Evolutionary conservation across 2,888 invertebrate species (phyloP).

Genomic region (Drosophila meridiana): DNA sequence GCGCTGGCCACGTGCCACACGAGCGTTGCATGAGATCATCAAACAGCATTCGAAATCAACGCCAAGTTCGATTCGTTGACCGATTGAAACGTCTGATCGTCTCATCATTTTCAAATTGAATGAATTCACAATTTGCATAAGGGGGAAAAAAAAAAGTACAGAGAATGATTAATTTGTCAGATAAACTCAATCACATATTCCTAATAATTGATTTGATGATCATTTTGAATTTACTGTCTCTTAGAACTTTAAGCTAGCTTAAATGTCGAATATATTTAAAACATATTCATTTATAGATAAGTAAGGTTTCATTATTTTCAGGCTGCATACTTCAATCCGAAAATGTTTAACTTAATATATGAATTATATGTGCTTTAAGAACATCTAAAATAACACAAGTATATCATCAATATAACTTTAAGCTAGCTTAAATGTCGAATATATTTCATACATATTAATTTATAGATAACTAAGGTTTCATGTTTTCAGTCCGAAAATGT

Average conservation of each 20-base stretch:
- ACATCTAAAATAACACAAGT: too few species aligned
- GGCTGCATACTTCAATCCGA: background rate
- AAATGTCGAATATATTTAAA: background rate
- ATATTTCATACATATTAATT: background rate
- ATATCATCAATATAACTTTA: background rate
- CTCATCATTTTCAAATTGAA: slow-evolving; percentile 1
- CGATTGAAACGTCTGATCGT: slow-evolving; percentile 17
- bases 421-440: background rate
- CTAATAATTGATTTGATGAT: background rate
- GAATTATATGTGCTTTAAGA: background rate
- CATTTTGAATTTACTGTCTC: background rate
- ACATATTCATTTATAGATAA: background rate
- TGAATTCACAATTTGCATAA: slow-evolving; percentile 40
- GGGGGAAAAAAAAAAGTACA: background rate
- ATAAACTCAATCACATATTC: background rate
- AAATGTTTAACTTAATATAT: background rate
- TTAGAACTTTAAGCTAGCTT: background rate
- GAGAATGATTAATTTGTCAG: background rate
- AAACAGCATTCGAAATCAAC: slow-evolving; percentile 12
- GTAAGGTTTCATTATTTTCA: background rate
- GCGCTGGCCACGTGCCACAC: slow-evolving; percentile 49
- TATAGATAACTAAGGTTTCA: background rate
- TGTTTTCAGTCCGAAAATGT: background rate
- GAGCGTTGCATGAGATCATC: slow-evolving; percentile 43
- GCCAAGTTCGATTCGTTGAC: slow-evolving; percentile 11